Evolutionary conservation across 1,140 invertebrate genomes (phyloP).

Genomic region (Oreohelix idahoensis): DNA sequence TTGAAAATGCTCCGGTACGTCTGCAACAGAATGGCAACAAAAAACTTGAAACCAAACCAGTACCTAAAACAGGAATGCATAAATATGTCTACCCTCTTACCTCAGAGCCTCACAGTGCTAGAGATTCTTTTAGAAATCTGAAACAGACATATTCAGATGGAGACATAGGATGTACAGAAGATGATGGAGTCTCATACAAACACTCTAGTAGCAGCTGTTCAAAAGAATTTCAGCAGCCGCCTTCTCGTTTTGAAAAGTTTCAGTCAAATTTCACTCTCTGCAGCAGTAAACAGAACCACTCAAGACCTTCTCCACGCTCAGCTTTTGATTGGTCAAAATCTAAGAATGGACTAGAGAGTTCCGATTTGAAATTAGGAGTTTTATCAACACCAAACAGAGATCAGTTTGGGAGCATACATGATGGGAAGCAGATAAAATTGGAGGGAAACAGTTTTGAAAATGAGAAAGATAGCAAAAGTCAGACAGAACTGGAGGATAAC

Average conservation of each 20-base stretch:
- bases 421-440: neutral
- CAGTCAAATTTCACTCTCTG: neutral
- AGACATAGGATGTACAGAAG: neutral
- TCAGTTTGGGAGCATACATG: neutral
- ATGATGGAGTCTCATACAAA: neutral
- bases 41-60: neutral
- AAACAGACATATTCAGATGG: neutral
- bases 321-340: slow-evolving; percentile 33
- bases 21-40: neutral
- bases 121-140: neutral
- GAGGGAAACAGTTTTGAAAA: neutral
- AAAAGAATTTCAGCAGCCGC: neutral
- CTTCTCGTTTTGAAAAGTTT: neutral
- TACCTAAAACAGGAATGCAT: neutral
- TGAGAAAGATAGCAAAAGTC: neutral
- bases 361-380: neutral
- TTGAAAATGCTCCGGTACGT: neutral
- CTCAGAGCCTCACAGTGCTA: neutral
- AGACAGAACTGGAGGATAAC: neutral
- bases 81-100: neutral
- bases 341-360: neutral
- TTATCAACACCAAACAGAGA: neutral
- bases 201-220: neutral
- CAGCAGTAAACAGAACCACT: neutral
- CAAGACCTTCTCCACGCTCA: slow-evolving; percentile 12